Evolutionary conservation across 2,113 vertebrate species (phyloP), one percentile per base, ranked within the genome.

Genomic region (Microcebus lehilahytsara): DNA sequence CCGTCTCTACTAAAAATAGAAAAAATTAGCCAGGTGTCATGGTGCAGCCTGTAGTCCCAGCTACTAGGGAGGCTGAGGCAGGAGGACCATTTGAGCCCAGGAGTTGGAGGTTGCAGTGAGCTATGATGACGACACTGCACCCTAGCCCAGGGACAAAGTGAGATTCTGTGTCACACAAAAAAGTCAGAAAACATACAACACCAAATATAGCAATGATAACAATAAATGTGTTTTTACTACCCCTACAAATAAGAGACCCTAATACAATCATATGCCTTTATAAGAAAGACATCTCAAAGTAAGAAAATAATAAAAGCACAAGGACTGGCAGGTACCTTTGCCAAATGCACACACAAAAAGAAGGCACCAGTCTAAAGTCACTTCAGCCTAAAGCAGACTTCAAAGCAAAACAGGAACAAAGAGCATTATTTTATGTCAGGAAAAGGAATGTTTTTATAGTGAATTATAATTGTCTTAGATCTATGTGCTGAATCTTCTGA

Each of bases 71-170:
- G 25, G 27, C 25, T 30, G 74, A 49, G 74, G 74, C 74, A 49
- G 1, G 14, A 32, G 74, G 42, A 75, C 17, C 13, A 9, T 8
- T 49, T 46, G 74, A 75, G 27, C 74, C 42, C 0, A 27, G 14
- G 7, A 75, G 27, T 27, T 27, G 7, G 25, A 75, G 74, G 27
- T 49, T 75, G 7, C 74, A 5, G 74, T 75, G 27, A 74, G 42
- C 53, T 19, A 56, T 25, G 42, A 75, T 27, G 0, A 27, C 0
- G 2, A 42, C 25, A 9, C 42, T 17, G 42, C 14, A 49, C 27
- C 49, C 74, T 25, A 75, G 14, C 27, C 42, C 30, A 14, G 25
- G 74, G 8, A 32, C 42, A 49, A 42, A 75, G 74, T 5, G 14
- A 30, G 74, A 49, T 4, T 75, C 72, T 2, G 2, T 46, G 7